Evolutionary conservation across 1,140 invertebrate genomes (phyloP).

Genomic region (Ostrea denselamellosa): DNA sequence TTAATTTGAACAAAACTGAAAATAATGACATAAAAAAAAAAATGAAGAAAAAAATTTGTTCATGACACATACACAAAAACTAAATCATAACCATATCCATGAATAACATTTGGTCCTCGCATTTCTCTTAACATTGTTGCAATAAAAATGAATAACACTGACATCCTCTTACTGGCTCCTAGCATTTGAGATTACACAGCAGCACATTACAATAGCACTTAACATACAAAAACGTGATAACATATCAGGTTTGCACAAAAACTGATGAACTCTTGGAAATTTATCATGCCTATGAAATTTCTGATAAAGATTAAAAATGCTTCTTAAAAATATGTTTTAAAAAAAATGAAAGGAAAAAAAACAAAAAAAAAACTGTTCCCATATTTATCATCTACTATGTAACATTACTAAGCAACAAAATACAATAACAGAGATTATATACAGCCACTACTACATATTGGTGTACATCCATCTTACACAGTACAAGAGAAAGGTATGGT

Average conservation of each 20-base stretch:
- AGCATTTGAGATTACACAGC: slow-evolving; percentile 19
- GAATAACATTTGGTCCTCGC: slow-evolving; percentile 28
- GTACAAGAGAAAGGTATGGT: slow-evolving; percentile 32
- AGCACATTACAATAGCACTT: background rate
- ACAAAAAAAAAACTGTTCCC: slow-evolving; percentile 4
- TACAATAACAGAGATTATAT: slow-evolving; percentile 17
- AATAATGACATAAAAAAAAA: background rate
- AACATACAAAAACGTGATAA: slow-evolving; percentile 3
- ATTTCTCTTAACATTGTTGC: background rate
- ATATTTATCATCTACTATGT: background rate
- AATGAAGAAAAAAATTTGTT: slow-evolving; percentile 20
- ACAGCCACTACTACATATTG: slow-evolving; percentile 28
- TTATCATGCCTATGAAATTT: background rate
- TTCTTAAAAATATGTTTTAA: background rate
- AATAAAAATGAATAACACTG: background rate
- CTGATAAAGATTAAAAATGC: background rate
- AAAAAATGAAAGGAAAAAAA: background rate
- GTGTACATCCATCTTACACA: slow-evolving; percentile 8
- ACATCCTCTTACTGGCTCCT: background rate
- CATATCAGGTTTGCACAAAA: background rate
- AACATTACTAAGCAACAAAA: slow-evolving; percentile 28
- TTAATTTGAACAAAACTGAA: background rate
- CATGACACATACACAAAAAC: slow-evolving; percentile 15
- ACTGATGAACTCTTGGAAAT: background rate
- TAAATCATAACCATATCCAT: slow-evolving; percentile 19